A percentile compares a stretch with the other conserved stretches of the same genome.
Conservation (phyloP, 2,888 invertebrate genomes). For the Amphipyra berbera region DNA sequence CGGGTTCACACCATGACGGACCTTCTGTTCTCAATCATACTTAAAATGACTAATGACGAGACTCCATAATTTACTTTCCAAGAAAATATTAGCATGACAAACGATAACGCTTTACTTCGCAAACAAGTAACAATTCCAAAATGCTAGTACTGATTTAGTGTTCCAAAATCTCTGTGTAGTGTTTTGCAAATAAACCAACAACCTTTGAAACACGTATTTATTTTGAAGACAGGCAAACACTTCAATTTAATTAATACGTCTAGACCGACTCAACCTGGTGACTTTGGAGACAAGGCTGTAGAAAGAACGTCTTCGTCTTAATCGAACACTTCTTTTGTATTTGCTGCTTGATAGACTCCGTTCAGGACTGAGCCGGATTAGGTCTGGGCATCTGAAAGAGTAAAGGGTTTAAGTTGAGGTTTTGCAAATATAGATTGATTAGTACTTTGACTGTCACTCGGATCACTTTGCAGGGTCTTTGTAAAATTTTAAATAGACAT, state of each 20-base stretch:
- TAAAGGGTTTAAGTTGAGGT: conserved; percentile 3
- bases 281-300: conserved; percentile 18
- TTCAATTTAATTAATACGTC: conserved; percentile 49
- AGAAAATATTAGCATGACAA: not conserved
- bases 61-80: not conserved
- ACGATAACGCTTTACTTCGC: not conserved
- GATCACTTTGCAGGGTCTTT: no score
- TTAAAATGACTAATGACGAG: not conserved
- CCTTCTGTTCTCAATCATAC: not conserved
- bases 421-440: not conserved
- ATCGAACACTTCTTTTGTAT: conserved; percentile 16
- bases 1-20: no score
- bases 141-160: conserved; percentile 5
- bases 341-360: conserved; percentile 35
- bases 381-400: conserved; percentile 75
- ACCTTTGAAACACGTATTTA: conserved; percentile 43
- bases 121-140: conserved; percentile 14
- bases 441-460: not conserved
- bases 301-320: conserved; percentile 16
- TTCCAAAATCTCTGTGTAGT: conserved; percentile 8
- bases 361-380: conserved; percentile 66
- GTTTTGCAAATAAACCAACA: conserved; percentile 28
- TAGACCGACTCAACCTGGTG: conserved; percentile 25
- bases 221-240: conserved; percentile 34
- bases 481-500: no score